phyloP scores from a whole-genome alignment of 2,888 invertebrate genomes.

The Acrobeloides nanus region DNA sequence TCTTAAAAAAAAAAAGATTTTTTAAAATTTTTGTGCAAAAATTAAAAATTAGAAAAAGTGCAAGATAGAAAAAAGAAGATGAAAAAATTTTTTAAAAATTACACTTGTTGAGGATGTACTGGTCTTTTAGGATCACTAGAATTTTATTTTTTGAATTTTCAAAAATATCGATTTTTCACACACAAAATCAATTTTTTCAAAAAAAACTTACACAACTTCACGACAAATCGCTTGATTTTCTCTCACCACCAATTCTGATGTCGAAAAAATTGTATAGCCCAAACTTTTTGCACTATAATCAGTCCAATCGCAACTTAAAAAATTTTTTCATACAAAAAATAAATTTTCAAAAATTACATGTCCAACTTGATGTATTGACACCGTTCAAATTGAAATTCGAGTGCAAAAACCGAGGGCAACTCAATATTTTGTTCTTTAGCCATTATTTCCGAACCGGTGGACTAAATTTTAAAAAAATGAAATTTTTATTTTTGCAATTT shows the following conservation, averaged over 20 bases:
- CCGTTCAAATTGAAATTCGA: slow-evolving; percentile 32
- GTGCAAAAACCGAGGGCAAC: slow-evolving; percentile 26
- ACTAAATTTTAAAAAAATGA: slow-evolving; percentile 20
- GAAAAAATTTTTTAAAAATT: no score
- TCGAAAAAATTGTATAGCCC: slow-evolving; percentile 29
- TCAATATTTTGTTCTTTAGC: slow-evolving; percentile 17
- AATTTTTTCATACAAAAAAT: slow-evolving; percentile 3
- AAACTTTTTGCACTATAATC: slow-evolving; percentile 20
- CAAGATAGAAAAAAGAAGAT: no score
- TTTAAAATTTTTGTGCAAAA: no score
- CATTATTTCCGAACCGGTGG: slow-evolving; percentile 24
- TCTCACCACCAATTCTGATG: slow-evolving; percentile 25
- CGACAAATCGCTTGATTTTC: slow-evolving; percentile 12
- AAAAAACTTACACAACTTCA: slow-evolving; percentile 22
- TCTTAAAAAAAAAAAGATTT: no score
- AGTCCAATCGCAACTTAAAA: slow-evolving; percentile 25
- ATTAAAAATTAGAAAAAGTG: no score
- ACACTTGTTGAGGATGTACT: neutral
- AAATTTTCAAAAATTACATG: slow-evolving; percentile 16
- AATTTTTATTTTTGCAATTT: neutral
- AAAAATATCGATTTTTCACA: slow-evolving; percentile 1
- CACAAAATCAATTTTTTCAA: slow-evolving; percentile 1
- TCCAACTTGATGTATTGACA: slow-evolving; percentile 30
- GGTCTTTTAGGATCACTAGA: neutral
- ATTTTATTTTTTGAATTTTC: neutral